Evolutionary conservation across 2,888 invertebrate genomes (phyloP).

Genomic region (Meta bourneti): DNA sequence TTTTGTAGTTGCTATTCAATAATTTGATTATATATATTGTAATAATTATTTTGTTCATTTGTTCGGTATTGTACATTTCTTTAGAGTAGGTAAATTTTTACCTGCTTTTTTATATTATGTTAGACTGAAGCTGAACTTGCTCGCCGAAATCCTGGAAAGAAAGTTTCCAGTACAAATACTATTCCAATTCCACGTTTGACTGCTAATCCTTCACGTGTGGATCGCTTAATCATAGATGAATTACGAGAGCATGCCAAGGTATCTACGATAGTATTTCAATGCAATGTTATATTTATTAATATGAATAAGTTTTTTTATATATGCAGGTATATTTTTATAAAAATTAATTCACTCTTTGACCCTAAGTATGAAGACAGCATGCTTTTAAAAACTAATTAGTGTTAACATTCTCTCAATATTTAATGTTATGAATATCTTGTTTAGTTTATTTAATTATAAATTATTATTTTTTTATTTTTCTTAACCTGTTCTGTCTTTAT

Average conservation of each 20-base stretch:
- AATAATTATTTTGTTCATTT: too few species aligned
- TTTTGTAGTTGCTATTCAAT: too few species aligned
- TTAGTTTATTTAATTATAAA: not conserved
- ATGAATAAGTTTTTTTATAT: not conserved
- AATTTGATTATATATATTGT: too few species aligned
- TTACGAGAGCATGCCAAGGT: slow-evolving; percentile 87
- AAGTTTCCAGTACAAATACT: slow-evolving; percentile 89
- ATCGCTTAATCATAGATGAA: slow-evolving; percentile 89
- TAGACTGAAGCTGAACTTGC: slow-evolving; percentile 88
- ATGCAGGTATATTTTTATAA: not conserved
- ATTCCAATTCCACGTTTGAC: slow-evolving; percentile 88
- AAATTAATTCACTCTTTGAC: not conserved
- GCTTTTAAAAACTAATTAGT: not conserved
- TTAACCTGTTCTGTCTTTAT: too few species aligned
- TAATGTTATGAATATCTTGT: not conserved
- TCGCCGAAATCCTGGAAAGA: slow-evolving; percentile 88
- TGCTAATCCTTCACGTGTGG: slow-evolving; percentile 88
- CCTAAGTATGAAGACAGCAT: not conserved
- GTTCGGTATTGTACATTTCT: too few species aligned
- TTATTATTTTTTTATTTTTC: too few species aligned
- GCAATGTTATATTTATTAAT: not conserved
- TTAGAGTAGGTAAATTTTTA: too few species aligned
- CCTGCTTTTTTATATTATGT: slow-evolving; percentile 24
- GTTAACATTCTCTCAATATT: not conserved
- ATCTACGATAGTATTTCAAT: slow-evolving; percentile 71